Conservation (phyloP, 2,797 vertebrate genomes). For the Rhinella marina region DNA sequence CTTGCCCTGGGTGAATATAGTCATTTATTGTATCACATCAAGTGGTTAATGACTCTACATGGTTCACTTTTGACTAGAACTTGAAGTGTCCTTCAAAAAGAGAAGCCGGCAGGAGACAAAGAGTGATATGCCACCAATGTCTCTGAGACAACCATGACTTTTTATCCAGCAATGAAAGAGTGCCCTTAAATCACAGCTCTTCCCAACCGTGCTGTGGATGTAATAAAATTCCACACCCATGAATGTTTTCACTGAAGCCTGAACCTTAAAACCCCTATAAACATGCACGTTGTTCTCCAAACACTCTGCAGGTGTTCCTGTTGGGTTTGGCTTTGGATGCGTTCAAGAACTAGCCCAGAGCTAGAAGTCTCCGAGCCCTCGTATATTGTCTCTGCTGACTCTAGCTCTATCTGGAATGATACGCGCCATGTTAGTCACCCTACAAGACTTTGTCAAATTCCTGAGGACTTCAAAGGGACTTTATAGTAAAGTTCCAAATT, state of each 20-base stretch:
- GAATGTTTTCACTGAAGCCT: constrained; percentile 8
- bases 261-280: constrained; percentile 3
- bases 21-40: no score
- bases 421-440: background rate
- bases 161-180: background rate
- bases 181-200: background rate
- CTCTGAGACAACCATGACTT: background rate
- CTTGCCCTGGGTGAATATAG: background rate
- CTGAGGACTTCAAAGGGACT: background rate
- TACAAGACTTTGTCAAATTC: background rate
- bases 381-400: background rate
- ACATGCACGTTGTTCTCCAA: background rate
- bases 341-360: background rate
- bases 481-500: background rate
- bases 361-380: background rate
- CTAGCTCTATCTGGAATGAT: background rate
- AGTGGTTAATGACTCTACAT: background rate
- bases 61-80: background rate
- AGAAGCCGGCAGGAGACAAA: no score
- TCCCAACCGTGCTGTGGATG: background rate
- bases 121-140: background rate
- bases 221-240: background rate
- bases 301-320: constrained; percentile 14
- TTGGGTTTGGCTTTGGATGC: background rate
- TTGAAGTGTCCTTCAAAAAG: background rate